Evolutionary conservation across 1,140 invertebrate genomes (phyloP), one percentile per base, ranked within the genome.

Genomic region (Ceratina australensis): DNA sequence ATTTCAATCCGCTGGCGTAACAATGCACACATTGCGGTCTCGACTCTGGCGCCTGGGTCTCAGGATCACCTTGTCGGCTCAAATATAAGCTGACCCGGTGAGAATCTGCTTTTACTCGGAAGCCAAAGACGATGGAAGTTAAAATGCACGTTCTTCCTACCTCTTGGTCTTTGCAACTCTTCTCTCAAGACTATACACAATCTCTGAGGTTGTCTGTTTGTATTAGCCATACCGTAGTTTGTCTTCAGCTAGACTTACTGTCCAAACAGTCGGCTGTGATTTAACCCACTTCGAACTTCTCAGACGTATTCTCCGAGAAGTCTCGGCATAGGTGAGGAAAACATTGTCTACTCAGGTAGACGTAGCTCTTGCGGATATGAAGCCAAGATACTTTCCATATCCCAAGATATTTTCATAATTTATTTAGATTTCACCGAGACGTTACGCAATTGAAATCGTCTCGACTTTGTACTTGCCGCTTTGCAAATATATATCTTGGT

Each of bases 271-370:
- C 20, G 22, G 42, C 49, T 3, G 20, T 33, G 42, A 50, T 13
- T 65, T 66, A 68, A 68, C 52, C 66, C 16, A 68, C 50, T 68
- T 68, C 24, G 13, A 26, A 3, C 24, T 20, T 54, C 28, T 20
- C 26, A 18, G n/a, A 2, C 15, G 1, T 18, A 12, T 2, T 22
- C 20, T 20, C 1, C 26, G 59, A 13, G 26, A 28, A 16, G 26
- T 16, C 26, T 61, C n/a, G 60, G 60, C 18, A 61, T 52, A 52
- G 50, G 50, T 18, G 18, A 52, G 15, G 24, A 60, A 24, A 24
- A 15, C 26, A 24, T 10, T 10, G 13, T 60, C 24, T 13, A 26
- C 13, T 4, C 54, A 20, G 18, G 20, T 57, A n/a, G 54, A 57
- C 54, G 4, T 64, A 64, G 24, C 4, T 20, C 16, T 13, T 24